Percentiles rank a stretch among this genome's conserved stretches.
These are phyloP conservation scores for Galaxea fascicularis DNA, from an alignment of 92 coral and sea anemone genomes.

Conservation along the genomic window DNA sequence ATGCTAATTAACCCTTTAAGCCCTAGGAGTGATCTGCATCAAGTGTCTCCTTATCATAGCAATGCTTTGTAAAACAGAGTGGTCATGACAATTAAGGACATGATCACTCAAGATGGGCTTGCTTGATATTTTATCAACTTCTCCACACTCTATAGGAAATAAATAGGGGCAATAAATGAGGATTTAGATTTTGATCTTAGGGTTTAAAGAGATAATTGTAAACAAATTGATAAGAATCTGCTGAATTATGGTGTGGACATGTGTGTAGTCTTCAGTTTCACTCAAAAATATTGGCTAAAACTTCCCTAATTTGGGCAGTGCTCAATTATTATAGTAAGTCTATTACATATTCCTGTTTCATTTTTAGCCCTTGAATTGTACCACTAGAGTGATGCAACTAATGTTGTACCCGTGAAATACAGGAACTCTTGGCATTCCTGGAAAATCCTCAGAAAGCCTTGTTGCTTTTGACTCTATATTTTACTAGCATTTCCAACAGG, in stretches of 20 bases:
- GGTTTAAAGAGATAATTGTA: no score
- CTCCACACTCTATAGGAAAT: no score
- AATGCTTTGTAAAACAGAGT: no score
- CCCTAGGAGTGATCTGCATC: no score
- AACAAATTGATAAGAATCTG: conserved; percentile 21
- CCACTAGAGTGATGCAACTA: conserved; percentile 11
- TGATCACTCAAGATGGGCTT: no score
- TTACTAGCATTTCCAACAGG: conserved; percentile 34
- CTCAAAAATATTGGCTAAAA: conserved; percentile 19
- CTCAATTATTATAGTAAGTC: conserved; percentile 18
- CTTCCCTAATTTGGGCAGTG: conserved; percentile 20
- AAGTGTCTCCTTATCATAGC: no score
- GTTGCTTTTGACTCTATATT: conserved; percentile 20
- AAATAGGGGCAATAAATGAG: no score
- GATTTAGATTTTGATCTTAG: no score
- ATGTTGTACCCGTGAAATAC: conserved; percentile 15
- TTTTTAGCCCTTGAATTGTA: conserved; percentile 21
- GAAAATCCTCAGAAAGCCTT: conserved; percentile 29
- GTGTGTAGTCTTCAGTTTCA: no score
- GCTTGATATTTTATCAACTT: no score
- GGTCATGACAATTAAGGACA: no score
- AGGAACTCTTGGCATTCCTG: conserved; percentile 30
- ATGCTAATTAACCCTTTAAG: conserved; percentile 17
- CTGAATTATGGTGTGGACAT: conserved; percentile 34
- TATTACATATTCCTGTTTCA: conserved; percentile 25